phyloP scores from a whole-genome alignment of 2,113 vertebrate genomes.

The Melozone crissalis region DNA sequence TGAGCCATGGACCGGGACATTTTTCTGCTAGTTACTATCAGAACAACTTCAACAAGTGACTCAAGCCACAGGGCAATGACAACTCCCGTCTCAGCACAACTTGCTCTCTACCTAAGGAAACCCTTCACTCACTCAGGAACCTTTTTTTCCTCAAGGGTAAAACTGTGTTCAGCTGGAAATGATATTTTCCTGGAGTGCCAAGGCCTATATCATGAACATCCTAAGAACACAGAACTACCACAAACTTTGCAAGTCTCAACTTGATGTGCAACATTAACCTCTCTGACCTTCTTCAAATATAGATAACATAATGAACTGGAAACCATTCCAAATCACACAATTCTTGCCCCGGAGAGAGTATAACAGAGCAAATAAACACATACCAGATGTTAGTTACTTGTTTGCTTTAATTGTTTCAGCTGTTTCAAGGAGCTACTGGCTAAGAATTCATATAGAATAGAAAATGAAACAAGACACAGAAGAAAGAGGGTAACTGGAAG shows the following conservation, averaged over 20 bases:
- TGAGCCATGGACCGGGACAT: not conserved
- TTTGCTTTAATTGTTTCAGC: constrained; percentile 34
- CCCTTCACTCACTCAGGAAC: not conserved
- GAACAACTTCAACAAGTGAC: not conserved
- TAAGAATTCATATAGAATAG: not conserved
- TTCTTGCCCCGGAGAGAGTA: constrained; percentile 9
- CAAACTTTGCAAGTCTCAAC: not conserved
- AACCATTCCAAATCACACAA: constrained; percentile 19
- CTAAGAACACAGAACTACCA: not conserved
- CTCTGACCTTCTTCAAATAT: not conserved
- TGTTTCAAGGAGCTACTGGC: constrained; percentile 16
- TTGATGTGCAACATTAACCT: not conserved
- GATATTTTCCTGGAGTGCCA: not conserved
- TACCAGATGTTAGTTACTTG: constrained; percentile 41
- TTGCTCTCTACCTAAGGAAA: not conserved
- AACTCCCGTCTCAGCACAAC: not conserved
- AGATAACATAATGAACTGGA: constrained; percentile 5
- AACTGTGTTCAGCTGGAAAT: not conserved
- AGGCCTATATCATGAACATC: not conserved
- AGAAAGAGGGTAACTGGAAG: constrained; percentile 23
- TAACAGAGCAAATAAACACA: constrained; percentile 13
- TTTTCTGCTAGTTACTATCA: not conserved
- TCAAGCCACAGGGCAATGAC: not conserved
- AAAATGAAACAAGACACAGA: constrained; percentile 29
- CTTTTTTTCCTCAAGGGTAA: not conserved